phyloP scores from a whole-genome alignment of 2,797 vertebrate genomes.

The Halcyon chelicuti region DNA sequence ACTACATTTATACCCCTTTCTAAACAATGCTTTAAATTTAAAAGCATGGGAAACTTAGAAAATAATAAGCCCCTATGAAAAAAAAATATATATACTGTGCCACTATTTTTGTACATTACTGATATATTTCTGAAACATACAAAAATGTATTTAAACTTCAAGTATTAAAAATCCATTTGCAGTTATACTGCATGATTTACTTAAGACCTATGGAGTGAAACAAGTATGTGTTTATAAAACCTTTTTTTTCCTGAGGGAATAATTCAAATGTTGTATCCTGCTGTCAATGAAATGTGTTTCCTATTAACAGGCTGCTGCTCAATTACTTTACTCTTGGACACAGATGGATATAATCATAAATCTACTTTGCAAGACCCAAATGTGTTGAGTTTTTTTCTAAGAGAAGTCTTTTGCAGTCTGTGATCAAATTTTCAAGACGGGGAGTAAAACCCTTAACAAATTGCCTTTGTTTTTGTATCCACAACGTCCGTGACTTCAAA shows the following conservation, averaged over 20 bases:
- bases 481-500: neutral
- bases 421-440: neutral
- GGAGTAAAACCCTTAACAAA: neutral
- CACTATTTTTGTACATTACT: neutral
- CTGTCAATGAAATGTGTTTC: neutral
- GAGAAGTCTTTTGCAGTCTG: neutral
- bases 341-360: neutral
- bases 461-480: neutral
- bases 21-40: neutral
- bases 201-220: neutral
- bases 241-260: neutral
- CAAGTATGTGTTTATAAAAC: neutral
- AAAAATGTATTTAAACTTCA: neutral
- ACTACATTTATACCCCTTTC: neutral
- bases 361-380: neutral
- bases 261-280: neutral
- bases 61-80: neutral
- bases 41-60: neutral
- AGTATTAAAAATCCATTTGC: neutral
- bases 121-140: neutral
- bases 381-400: neutral
- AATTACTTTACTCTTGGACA: neutral
- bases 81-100: neutral
- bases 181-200: neutral
- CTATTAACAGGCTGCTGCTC: neutral